Evolutionary conservation across 2,888 invertebrate species (phyloP).

Genomic region (Sinotaia quadrata): DNA sequence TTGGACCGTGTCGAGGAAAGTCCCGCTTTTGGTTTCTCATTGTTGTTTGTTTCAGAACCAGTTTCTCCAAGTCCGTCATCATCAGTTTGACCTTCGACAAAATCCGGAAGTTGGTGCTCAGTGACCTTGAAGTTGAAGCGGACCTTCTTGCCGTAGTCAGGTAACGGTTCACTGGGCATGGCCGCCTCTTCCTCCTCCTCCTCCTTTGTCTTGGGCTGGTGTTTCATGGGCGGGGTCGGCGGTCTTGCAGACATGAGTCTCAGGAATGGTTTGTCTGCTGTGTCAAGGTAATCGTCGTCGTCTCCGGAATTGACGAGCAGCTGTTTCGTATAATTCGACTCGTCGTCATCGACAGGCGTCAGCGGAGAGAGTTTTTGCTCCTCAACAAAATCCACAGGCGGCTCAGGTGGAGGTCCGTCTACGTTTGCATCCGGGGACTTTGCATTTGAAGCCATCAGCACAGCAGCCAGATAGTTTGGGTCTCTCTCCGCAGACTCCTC

Average conservation of each 20-base stretch:
- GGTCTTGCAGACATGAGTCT: neutral
- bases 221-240: neutral
- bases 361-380: neutral
- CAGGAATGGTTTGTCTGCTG: too few relatives aligned
- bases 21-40: too few relatives aligned
- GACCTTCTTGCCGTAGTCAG: slow-evolving; percentile 57
- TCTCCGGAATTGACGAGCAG: too few relatives aligned
- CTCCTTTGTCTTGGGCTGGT: neutral
- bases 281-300: slow-evolving; percentile 7
- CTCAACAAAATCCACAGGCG: neutral
- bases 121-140: slow-evolving; percentile 45
- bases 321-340: too few relatives aligned
- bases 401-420: neutral
- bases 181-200: slow-evolving; percentile 6
- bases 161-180: slow-evolving; percentile 45
- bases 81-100: neutral
- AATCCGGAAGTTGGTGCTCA: slow-evolving; percentile 29
- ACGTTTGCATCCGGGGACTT: neutral
- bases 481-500: neutral
- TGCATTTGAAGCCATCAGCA: neutral
- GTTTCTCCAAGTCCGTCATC: too few relatives aligned
- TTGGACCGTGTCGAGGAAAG: too few relatives aligned
- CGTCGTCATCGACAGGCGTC: too few relatives aligned
- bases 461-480: neutral
- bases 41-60: too few relatives aligned